Evolutionary conservation across 2,113 vertebrate species (phyloP).

Genomic region (Ptilorrhoa leucosticta): DNA sequence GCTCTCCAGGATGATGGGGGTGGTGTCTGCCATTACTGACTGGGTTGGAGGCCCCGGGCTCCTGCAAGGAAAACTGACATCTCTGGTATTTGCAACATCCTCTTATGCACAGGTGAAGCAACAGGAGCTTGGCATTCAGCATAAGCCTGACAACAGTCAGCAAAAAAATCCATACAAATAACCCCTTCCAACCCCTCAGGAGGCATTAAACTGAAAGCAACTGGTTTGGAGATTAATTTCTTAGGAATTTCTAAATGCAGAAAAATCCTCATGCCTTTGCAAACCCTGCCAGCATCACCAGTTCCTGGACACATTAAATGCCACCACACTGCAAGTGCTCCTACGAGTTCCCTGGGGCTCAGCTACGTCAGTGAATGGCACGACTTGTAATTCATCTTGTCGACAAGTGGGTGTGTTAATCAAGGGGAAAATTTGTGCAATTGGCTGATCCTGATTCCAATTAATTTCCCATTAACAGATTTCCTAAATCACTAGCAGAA

Average conservation of each 20-base stretch:
- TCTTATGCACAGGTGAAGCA: background rate
- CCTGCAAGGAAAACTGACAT: background rate
- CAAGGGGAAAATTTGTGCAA: slow-evolving; percentile 50
- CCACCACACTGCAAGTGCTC: background rate
- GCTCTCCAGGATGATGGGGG: background rate
- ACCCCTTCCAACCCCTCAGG: background rate
- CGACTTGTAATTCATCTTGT: slow-evolving; percentile 26
- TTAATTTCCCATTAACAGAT: slow-evolving; percentile 55
- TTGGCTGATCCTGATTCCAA: slow-evolving; percentile 35
- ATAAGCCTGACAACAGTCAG: background rate
- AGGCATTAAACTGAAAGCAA: background rate
- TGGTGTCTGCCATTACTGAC: background rate
- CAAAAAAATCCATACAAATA: background rate
- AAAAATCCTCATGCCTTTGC: background rate
- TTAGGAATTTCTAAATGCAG: background rate
- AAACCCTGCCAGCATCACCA: rapidly evolving
- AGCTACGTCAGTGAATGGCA: background rate
- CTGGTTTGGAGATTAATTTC: background rate
- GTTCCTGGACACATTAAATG: background rate
- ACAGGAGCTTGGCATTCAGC: background rate
- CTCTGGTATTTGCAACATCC: background rate
- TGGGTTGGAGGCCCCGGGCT: background rate
- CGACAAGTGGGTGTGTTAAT: slow-evolving; percentile 33
- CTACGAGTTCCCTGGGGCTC: background rate
- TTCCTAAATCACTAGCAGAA: slow-evolving; percentile 46